Evolutionary conservation across 2,888 invertebrate species (phyloP).

Genomic region (Sphecodes monilicornis): DNA sequence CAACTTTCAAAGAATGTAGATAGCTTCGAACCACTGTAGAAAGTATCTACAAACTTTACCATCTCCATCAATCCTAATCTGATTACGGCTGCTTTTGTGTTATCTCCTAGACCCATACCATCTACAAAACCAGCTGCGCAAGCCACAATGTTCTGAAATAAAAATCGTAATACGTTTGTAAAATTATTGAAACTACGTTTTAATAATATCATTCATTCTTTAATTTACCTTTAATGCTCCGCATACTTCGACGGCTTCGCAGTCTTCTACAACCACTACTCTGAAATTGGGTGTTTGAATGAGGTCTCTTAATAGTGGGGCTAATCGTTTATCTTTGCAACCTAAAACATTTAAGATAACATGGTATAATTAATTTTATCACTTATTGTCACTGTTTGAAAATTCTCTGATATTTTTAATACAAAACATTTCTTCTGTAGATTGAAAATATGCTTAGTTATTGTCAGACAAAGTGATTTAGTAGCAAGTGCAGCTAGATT

Average conservation of each 20-base stretch:
- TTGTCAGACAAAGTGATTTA: no score
- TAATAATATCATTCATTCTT: not conserved
- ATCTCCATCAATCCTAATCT: constrained; percentile 90
- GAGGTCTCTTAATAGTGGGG: constrained; percentile 86
- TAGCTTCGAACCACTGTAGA: constrained; percentile 86
- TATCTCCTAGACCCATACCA: constrained; percentile 88
- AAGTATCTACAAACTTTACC: constrained; percentile 87
- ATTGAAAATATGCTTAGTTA: no score
- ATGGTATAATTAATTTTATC: not conserved
- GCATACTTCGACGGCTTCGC: constrained; percentile 89
- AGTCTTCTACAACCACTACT: constrained; percentile 88
- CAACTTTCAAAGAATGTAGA: constrained; percentile 90
- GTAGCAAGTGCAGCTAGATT: not conserved
- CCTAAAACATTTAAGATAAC: constrained; percentile 73
- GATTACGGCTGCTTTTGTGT: constrained; percentile 90
- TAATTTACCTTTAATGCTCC: constrained; percentile 86
- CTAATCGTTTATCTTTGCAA: constrained; percentile 84
- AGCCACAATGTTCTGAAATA: constrained; percentile 88
- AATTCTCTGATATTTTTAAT: not conserved
- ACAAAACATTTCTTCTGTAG: not conserved
- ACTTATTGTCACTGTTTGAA: not conserved
- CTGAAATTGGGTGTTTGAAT: constrained; percentile 89
- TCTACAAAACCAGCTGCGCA: constrained; percentile 89
- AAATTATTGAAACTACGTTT: not conserved
- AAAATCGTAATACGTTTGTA: not conserved